Conservation (phyloP, 2,888 invertebrate genomes). For the Euplagia quadripunctaria region DNA sequence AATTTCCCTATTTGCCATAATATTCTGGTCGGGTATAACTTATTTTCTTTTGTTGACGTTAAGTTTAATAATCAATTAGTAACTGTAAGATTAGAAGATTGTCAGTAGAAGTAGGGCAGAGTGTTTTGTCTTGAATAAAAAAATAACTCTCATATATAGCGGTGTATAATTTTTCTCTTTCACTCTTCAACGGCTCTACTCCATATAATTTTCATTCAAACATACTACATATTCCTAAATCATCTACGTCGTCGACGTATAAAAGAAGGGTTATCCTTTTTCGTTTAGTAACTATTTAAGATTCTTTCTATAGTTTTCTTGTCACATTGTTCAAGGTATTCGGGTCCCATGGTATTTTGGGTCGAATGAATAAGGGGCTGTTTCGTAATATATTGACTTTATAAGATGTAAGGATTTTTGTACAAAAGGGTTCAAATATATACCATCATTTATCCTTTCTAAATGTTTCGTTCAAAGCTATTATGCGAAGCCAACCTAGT, state of each 20-base stretch:
- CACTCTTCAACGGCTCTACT: neutral
- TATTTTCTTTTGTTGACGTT: too few species aligned
- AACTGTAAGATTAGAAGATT: too few species aligned
- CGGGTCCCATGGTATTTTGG: neutral
- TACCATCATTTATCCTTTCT: neutral
- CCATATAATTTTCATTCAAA: neutral
- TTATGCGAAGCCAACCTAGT: neutral
- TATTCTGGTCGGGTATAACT: too few species aligned
- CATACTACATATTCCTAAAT: slow-evolving; percentile 33
- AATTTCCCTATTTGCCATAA: too few species aligned
- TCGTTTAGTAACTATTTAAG: slow-evolving; percentile 16
- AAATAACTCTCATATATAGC: too few species aligned
- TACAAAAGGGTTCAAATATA: neutral
- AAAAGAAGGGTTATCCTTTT: slow-evolving; percentile 31
- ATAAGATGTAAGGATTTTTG: neutral
- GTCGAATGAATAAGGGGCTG: neutral
- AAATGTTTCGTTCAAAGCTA: neutral
- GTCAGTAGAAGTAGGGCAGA: too few species aligned
- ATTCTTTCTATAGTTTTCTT: slow-evolving; percentile 32
- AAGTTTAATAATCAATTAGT: too few species aligned
- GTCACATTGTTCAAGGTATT: slow-evolving; percentile 3
- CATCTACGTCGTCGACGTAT: slow-evolving; percentile 31
- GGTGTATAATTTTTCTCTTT: neutral
- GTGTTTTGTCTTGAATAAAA: too few species aligned
- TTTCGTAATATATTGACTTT: neutral